Conservation (phyloP, 2,888 invertebrate species). For the Tethea ocularis region DNA sequence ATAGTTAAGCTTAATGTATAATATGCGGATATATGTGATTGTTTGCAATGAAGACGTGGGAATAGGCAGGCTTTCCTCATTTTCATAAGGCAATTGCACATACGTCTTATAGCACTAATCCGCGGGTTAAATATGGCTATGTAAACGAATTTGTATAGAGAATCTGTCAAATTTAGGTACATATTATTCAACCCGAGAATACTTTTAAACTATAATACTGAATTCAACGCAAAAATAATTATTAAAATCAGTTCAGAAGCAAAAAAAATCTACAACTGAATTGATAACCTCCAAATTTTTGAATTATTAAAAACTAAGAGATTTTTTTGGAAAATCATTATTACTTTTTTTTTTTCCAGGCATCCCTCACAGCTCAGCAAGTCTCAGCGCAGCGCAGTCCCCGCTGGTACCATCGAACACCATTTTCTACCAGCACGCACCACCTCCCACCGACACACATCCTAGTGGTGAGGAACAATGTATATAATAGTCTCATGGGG, state of each 20-base stretch:
- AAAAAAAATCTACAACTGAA: no score
- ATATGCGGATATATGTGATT: neutral
- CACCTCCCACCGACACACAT: slow-evolving; percentile 72
- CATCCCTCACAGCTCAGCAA: slow-evolving; percentile 76
- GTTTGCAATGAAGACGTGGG: neutral
- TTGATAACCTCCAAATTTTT: no score
- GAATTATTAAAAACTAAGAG: no score
- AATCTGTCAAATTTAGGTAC: no score
- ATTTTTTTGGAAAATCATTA: no score
- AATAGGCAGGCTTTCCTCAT: neutral
- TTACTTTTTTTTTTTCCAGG: slow-evolving; percentile 53
- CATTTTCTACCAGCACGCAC: slow-evolving; percentile 80
- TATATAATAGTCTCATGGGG: neutral
- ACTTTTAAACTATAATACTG: no score
- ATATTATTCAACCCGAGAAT: no score
- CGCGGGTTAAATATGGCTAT: no score
- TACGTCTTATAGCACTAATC: no score
- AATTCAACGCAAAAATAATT: no score
- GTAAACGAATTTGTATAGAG: no score
- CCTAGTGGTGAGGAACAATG: slow-evolving; percentile 55
- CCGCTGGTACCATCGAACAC: slow-evolving; percentile 79
- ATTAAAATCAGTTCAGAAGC: no score
- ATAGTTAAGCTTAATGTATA: neutral
- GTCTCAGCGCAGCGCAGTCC: slow-evolving; percentile 64
- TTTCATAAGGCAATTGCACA: neutral